These are phyloP conservation scores for Caenorhabditis auriculariae DNA, from an alignment of 2,888 invertebrate genomes.

Conservation along the genomic window DNA sequence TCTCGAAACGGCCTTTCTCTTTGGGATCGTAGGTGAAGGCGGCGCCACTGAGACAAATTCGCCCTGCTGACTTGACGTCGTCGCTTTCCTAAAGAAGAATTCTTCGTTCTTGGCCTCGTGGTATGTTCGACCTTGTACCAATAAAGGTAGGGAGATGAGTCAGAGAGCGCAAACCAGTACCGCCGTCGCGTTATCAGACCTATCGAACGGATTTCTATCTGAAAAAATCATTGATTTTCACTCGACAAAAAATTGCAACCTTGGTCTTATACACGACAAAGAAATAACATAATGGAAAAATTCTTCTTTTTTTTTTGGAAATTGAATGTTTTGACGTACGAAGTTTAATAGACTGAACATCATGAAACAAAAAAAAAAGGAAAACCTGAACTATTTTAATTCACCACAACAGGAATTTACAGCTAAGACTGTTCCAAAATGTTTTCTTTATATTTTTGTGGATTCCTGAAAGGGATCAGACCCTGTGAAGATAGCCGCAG, in stretches of 20 bases:
- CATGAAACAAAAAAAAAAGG: neutral
- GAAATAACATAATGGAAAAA: too few relatives aligned
- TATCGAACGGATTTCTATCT: constrained; percentile 44
- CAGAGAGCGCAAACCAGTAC: constrained; percentile 57
- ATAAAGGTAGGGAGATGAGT: constrained; percentile 53
- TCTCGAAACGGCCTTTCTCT: constrained; percentile 56
- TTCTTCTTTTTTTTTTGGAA: neutral
- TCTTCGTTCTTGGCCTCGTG: neutral
- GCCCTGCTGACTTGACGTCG: constrained; percentile 51
- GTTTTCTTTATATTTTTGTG: too few relatives aligned
- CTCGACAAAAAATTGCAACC: neutral
- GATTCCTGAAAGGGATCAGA: too few relatives aligned
- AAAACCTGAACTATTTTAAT: neutral
- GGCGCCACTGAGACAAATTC: constrained; percentile 49
- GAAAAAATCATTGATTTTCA: neutral
- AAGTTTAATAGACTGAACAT: neutral
- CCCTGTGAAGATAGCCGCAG: too few relatives aligned
- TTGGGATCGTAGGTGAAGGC: constrained; percentile 58
- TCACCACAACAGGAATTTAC: too few relatives aligned
- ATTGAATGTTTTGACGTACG: constrained; percentile 1
- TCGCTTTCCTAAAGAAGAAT: constrained; percentile 32
- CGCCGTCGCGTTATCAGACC: constrained; percentile 39
- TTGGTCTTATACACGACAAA: too few relatives aligned
- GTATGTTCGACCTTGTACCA: constrained; percentile 39
- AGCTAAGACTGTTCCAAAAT: too few relatives aligned